These are phyloP conservation scores for Aelia acuminata DNA, from an alignment of 2,888 invertebrate genomes.

Conservation along the genomic window DNA sequence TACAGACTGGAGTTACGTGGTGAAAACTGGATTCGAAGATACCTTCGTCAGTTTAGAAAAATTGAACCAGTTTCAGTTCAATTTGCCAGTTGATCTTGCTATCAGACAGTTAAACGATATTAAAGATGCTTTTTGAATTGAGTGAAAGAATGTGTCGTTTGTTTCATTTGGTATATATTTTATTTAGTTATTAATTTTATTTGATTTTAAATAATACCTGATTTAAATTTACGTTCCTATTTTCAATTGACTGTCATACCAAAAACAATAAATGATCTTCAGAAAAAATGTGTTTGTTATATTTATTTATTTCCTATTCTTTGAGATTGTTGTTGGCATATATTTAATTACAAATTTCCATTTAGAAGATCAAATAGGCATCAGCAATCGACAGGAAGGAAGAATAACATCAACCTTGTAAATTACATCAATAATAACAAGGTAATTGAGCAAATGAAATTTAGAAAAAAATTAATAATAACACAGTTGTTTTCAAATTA, in stretches of 20 bases:
- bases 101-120: slow-evolving; percentile 97
- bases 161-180: slow-evolving; percentile 50
- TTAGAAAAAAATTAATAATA: background rate
- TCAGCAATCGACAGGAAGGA: slow-evolving; percentile 57
- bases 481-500: slow-evolving; percentile 41
- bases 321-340: slow-evolving; percentile 60
- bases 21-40: slow-evolving; percentile 97
- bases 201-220: slow-evolving; percentile 18
- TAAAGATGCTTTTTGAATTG: slow-evolving; percentile 85
- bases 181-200: slow-evolving; percentile 45
- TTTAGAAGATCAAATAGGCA: slow-evolving; percentile 57
- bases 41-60: slow-evolving; percentile 91
- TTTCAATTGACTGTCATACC: slow-evolving; percentile 6
- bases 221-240: slow-evolving; percentile 23
- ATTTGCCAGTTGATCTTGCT: slow-evolving; percentile 95
- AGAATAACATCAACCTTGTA: slow-evolving; percentile 63
- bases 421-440: slow-evolving; percentile 64
- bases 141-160: slow-evolving; percentile 52
- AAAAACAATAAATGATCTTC: slow-evolving; percentile 47
- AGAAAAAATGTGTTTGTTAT: background rate
- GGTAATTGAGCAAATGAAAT: slow-evolving; percentile 58
- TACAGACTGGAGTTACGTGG: slow-evolving; percentile 94
- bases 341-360: slow-evolving; percentile 48
- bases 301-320: slow-evolving; percentile 40
- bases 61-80: slow-evolving; percentile 87